A percentile compares a stretch with the other conserved stretches of the same genome.
These are phyloP conservation scores for Oncopodura yosiiana DNA, from an alignment of 1,140 invertebrate species.

Conservation along the genomic window DNA sequence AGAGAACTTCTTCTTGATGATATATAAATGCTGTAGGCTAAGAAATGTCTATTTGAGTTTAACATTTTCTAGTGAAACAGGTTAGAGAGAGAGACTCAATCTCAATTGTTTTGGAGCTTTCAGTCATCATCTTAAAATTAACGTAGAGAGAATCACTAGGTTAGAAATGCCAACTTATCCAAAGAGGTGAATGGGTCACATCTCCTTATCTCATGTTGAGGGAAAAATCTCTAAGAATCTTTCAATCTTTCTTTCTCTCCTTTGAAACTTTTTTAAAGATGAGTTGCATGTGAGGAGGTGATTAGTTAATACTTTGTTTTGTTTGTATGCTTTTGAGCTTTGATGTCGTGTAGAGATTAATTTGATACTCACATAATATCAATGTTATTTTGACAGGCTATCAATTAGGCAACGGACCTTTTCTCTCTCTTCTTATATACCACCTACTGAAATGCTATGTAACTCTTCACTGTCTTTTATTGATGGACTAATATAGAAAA, in stretches of 20 bases:
- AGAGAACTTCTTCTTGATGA: no score
- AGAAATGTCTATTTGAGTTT: no score
- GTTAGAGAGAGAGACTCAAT: no score
- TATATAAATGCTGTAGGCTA: no score
- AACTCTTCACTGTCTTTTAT: no score
- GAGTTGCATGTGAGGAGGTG: slow-evolving; percentile 14
- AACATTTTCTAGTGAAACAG: no score
- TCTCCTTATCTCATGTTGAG: background rate
- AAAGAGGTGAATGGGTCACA: background rate
- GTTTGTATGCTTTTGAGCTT: slow-evolving; percentile 6
- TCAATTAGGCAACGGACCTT: no score
- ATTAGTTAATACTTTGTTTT: slow-evolving; percentile 12
- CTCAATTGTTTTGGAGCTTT: no score
- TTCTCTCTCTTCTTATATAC: no score
- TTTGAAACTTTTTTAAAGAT: background rate
- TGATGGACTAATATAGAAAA: no score
- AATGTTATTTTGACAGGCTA: slow-evolving; percentile 19
- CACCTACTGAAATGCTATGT: no score
- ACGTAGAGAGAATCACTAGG: background rate
- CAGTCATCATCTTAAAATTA: background rate
- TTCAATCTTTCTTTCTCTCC: background rate
- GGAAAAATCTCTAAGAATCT: background rate
- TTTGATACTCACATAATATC: slow-evolving; percentile 17
- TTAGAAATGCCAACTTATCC: background rate
- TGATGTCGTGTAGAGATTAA: slow-evolving; percentile 18